These are phyloP conservation scores for Lutjanus campechanus DNA, from an alignment of 2,797 vertebrate species.

Conservation along the genomic window DNA sequence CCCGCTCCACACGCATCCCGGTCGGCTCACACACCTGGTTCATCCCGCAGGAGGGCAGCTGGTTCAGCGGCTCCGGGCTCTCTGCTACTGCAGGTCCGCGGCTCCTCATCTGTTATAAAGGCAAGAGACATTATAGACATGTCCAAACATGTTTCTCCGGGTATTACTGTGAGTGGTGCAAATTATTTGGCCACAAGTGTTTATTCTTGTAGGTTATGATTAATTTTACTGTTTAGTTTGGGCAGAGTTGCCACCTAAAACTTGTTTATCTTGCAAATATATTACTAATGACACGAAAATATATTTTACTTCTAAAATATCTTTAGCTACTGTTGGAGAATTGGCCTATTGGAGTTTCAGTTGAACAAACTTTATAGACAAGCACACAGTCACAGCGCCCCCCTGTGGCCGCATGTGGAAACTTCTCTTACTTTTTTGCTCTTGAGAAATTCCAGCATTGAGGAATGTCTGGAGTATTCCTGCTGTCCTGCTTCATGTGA, in stretches of 20 bases:
- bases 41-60: constrained; percentile 78
- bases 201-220: neutral
- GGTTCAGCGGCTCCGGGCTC: constrained; percentile 9
- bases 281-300: no score
- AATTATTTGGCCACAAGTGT: neutral
- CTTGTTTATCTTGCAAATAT: no score
- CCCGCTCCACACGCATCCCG: constrained; percentile 74
- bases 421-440: constrained; percentile 84
- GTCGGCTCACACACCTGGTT: constrained; percentile 80
- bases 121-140: no score
- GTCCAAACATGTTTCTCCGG: constrained; percentile 7
- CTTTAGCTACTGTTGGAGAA: neutral
- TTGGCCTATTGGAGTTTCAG: no score
- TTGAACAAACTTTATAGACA: neutral
- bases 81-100: constrained; percentile 33
- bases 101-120: constrained; percentile 38
- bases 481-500: constrained; percentile 62
- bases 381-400: constrained; percentile 35
- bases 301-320: neutral
- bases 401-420: constrained; percentile 47
- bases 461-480: constrained; percentile 81
- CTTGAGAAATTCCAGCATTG: constrained; percentile 86
- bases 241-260: no score
- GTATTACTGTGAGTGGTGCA: neutral
- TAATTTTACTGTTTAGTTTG: neutral